A percentile compares a stretch with the other conserved stretches of the same genome.
Conservation (phyloP, 2,888 invertebrate species). For the Pardosa pseudoannulata region DNA sequence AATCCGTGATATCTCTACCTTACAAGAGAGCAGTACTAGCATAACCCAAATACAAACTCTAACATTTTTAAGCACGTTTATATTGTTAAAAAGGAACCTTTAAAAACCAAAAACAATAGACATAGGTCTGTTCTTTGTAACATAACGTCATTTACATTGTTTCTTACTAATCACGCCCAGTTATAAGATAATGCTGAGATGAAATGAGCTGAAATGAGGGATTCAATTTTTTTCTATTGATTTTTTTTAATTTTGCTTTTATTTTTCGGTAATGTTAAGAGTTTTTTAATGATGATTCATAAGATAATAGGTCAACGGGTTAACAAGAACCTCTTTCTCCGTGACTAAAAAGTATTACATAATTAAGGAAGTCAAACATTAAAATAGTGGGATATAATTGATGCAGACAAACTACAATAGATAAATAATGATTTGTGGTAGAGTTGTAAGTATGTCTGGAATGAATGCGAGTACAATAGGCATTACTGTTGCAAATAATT, state of each 20-base stretch:
- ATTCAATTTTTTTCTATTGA: constrained; percentile 4
- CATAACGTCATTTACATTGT: constrained; percentile 52
- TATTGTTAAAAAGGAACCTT: constrained; percentile 54
- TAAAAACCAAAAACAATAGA: constrained; percentile 43
- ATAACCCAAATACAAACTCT: constrained; percentile 55
- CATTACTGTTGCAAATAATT: too few species aligned
- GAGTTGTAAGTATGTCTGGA: too few species aligned
- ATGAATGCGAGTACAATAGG: too few species aligned
- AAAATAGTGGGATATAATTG: too few species aligned
- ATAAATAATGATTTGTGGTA: too few species aligned
- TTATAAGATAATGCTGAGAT: constrained; percentile 41
- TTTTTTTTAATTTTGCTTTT: background rate
- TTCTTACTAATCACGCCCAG: constrained; percentile 60
- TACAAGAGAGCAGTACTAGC: background rate
- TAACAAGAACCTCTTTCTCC: constrained; percentile 29
- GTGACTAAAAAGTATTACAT: too few species aligned
- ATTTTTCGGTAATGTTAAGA: background rate
- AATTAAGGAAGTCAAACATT: too few species aligned
- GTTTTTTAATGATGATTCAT: constrained; percentile 43
- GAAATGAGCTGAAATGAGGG: constrained; percentile 21
- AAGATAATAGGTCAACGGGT: constrained; percentile 40
- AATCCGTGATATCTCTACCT: background rate
- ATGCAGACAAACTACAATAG: too few species aligned
- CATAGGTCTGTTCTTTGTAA: constrained; percentile 20
- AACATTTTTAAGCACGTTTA: constrained; percentile 54